Evolutionary conservation across 2,113 vertebrate genomes (phyloP), one percentile per base, ranked within the genome.

Genomic region (Thalassoma bifasciatum): DNA sequence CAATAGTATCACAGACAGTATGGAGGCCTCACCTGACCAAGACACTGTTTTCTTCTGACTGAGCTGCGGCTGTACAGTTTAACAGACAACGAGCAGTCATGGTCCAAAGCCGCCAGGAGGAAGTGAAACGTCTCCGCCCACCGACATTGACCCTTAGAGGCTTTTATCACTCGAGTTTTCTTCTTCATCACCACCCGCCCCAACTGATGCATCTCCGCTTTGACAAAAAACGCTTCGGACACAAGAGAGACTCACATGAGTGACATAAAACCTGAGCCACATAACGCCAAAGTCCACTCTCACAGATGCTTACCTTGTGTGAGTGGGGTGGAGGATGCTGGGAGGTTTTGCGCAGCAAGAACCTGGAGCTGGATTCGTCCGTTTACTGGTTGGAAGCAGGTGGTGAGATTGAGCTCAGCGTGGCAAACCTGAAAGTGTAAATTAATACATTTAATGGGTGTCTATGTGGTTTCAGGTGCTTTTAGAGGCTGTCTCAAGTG

Each of bases 381-480:
- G 60, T 94, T 98, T 87, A 97, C 92, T 0, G 98, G 95, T 91
- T 99, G 98, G 87, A 99, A 99, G 93, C 97, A 98, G 75, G 94
- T 96, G 83, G 96, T 93, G 72, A 99, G 38, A 81, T 96, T 95
- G 72, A 99, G 94, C 90, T 97, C 96, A 38, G 95, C 92, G 10
- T 89, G 93, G 75, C 92, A 95, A 66, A 93, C 93, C 98, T 99
- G 91, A 8, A 86, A 71, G 61, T 93, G 0, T 5, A 56, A 0
- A n/a, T 14, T n/a, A 0, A 58, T 7, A 44, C 16, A 19, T 21
- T 10, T 56, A 30, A 30, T 30, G 30, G 30, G 30, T 30, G 30
- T 30, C 3, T 30, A 6, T 30, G 30, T 30, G 30, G 30, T 30
- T 30, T 30, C 30, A 30, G 6, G 30, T 30, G 30, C 30, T 30